phyloP scores from a whole-genome alignment of 1,140 invertebrate genomes.

The Calliopsis andreniformis region DNA sequence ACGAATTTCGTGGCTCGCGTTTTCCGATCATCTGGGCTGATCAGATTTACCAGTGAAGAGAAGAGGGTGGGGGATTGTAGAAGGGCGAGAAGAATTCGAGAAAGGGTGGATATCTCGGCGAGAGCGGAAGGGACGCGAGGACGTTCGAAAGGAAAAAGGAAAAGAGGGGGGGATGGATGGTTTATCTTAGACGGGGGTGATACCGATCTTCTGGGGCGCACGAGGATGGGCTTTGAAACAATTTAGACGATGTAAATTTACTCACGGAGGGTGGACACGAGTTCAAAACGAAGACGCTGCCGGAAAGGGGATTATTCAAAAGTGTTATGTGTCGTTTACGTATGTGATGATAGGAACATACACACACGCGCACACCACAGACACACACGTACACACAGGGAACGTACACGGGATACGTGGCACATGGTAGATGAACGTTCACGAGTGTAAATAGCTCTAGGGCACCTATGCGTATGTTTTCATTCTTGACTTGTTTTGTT shows the following conservation, averaged over 20 bases:
- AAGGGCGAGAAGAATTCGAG: not conserved
- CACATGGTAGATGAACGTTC: slow-evolving; percentile 28
- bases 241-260: slow-evolving; percentile 57
- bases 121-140: not conserved
- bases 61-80: not conserved
- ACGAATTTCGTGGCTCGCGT: slow-evolving; percentile 20
- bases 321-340: slow-evolving; percentile 67
- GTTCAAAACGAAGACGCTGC: slow-evolving; percentile 32
- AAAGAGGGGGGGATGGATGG: not conserved
- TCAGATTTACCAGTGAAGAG: not conserved
- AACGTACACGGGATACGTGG: slow-evolving; percentile 27
- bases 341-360: slow-evolving; percentile 64
- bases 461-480: slow-evolving; percentile 57
- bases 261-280: slow-evolving; percentile 23
- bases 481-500: slow-evolving; percentile 51
- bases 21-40: slow-evolving; percentile 9
- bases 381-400: not conserved
- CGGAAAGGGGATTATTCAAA: slow-evolving; percentile 53
- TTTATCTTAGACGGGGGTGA: slow-evolving; percentile 39
- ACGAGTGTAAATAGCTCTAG: slow-evolving; percentile 49
- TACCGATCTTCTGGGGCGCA: slow-evolving; percentile 48
- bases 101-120: too few relatives aligned
- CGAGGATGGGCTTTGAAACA: slow-evolving; percentile 47
- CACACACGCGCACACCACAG: slow-evolving; percentile 37
- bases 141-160: not conserved